A percentile compares a stretch with the other conserved stretches of the same genome.
phyloP scores from a whole-genome alignment of 2,797 vertebrate species.

The Cossypha niveicapilla region DNA sequence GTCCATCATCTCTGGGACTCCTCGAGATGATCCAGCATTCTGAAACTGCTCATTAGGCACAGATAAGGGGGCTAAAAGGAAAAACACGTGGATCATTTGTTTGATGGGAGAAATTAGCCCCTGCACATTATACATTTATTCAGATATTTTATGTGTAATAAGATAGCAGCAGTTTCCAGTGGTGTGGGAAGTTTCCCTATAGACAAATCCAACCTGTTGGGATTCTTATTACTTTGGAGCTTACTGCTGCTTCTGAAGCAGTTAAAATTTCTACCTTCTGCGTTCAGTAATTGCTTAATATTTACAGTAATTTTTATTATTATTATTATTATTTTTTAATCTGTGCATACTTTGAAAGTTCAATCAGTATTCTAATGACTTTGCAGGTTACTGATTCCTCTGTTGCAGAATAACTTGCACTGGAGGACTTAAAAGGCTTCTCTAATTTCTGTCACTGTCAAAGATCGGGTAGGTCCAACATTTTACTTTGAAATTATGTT shows the following conservation, averaged over 20 bases:
- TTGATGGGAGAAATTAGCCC: background rate
- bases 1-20: fast-evolving
- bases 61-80: background rate
- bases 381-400: conserved; percentile 25
- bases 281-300: background rate
- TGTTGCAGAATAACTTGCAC: conserved; percentile 5
- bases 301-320: background rate
- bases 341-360: background rate
- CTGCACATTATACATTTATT: background rate
- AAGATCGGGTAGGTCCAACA: conserved; percentile 42
- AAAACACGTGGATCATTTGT: background rate
- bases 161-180: background rate
- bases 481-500: conserved; percentile 67
- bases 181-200: background rate
- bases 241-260: background rate
- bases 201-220: background rate
- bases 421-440: conserved; percentile 46
- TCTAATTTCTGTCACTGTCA: conserved; percentile 47
- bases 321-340: background rate
- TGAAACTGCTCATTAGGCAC: background rate
- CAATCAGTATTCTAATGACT: background rate
- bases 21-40: background rate
- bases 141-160: background rate
- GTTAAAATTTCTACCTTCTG: background rate
- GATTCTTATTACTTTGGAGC: background rate